Evolutionary conservation across 2,888 invertebrate genomes (phyloP), one percentile per base, ranked within the genome.

Genomic region (Cataglyphis altisquamis): DNA sequence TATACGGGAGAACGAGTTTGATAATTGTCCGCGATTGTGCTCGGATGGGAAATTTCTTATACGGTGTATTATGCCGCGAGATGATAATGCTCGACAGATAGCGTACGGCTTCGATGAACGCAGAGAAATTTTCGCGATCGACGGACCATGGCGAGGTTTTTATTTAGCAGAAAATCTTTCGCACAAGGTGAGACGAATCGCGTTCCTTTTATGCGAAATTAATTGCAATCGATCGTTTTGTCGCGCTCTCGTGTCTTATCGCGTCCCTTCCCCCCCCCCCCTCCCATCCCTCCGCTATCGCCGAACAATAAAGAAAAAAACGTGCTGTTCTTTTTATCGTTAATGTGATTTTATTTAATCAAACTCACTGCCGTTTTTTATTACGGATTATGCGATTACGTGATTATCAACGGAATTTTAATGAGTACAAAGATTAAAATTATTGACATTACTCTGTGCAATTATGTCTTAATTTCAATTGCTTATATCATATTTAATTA

Each of bases 101-200:
- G 3, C 29, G 29, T 18, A 1, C 9, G 29, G 1, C 6, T 18
- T 29, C 9, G 18, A 9, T 29, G 32, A 32, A 62, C 29, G 32
- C 3, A 32, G 18, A 8, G 8, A 1, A 18, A 18, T 48, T 52
- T 52, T 52, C n/a, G 10, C 39, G 15, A 77, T 52, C n/a, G 21
- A 32, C 52, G 39, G 4, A 29, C 36, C 45, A 70, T 62, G 48
- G 36, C 70, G 29, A 45, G 70, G 45, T 45, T 68, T 68, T 62
- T 21, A 21, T 48, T 36, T 48, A 70, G 8, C 70, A 12, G 32
- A 15, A 57, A 36, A 62, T 80, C 25, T 62, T 45, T 70, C 70
- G 32, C 68, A 60, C 29, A 77, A 77, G 60, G 78, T 80, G 78
- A 80, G 78, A 78, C 78, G 68, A 78, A 78, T 78, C 60, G 70